Conservation (phyloP, 2,113 vertebrate species). For the Dicrurus megarhynchus region DNA sequence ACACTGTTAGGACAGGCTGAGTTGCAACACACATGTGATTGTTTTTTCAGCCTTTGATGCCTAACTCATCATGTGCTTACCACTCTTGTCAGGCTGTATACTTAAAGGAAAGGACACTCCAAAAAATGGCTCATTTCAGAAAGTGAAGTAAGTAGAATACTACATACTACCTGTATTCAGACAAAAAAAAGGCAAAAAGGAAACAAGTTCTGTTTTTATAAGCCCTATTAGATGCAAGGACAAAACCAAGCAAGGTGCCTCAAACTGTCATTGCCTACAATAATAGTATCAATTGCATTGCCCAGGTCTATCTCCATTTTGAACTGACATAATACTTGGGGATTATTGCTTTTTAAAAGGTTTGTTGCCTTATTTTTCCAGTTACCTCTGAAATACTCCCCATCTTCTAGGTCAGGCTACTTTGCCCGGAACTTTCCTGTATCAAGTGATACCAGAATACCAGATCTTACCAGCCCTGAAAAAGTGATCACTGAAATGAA, state of each 20-base stretch:
- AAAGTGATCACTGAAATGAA: neutral
- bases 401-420: neutral
- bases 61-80: neutral
- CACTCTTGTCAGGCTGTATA: neutral
- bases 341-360: neutral
- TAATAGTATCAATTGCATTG: neutral
- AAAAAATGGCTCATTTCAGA: neutral
- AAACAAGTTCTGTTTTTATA: neutral
- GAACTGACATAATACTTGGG: neutral
- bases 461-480: neutral
- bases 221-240: neutral
- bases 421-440: neutral
- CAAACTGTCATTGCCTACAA: neutral
- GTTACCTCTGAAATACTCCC: neutral
- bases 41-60: neutral
- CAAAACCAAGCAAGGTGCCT: neutral
- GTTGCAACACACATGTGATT: accelerated
- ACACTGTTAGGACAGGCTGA: neutral
- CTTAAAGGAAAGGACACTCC: accelerated
- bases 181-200: neutral
- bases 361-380: neutral
- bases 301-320: neutral
- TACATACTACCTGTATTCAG: neutral
- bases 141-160: neutral
- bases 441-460: neutral